Evolutionary conservation across 2,113 vertebrate species (phyloP).

Genomic region (Pelusios castaneus): DNA sequence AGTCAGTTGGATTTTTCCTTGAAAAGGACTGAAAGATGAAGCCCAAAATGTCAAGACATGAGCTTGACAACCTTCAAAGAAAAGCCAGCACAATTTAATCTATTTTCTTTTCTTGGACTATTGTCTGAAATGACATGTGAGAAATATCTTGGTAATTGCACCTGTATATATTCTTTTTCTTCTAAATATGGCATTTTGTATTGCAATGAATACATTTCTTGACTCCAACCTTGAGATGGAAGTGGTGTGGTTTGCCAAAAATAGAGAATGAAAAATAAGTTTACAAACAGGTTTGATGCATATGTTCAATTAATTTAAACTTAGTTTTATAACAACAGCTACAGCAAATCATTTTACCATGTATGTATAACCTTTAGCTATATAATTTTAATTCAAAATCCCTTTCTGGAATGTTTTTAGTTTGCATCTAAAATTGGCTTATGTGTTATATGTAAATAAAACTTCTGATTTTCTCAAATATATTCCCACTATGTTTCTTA

Average conservation of each 20-base stretch:
- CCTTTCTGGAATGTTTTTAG: background rate
- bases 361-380: background rate
- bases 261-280: background rate
- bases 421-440: background rate
- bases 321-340: background rate
- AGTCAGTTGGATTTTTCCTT: background rate
- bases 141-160: background rate
- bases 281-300: background rate
- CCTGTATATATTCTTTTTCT: background rate
- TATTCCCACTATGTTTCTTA: background rate
- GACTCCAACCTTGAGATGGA: background rate
- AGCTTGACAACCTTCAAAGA: background rate
- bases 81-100: background rate
- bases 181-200: background rate
- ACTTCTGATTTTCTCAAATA: background rate
- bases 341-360: background rate
- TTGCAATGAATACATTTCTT: background rate
- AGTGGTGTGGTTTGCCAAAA: background rate
- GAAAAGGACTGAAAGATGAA: background rate
- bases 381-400: background rate
- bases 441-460: background rate
- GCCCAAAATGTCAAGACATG: background rate
- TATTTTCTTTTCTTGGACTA: background rate
- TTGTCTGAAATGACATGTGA: background rate
- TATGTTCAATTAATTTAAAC: background rate